Evolutionary conservation across 2,113 vertebrate species (phyloP), one percentile per base, ranked within the genome.

Genomic region (Hymenochirus boettgeri): DNA sequence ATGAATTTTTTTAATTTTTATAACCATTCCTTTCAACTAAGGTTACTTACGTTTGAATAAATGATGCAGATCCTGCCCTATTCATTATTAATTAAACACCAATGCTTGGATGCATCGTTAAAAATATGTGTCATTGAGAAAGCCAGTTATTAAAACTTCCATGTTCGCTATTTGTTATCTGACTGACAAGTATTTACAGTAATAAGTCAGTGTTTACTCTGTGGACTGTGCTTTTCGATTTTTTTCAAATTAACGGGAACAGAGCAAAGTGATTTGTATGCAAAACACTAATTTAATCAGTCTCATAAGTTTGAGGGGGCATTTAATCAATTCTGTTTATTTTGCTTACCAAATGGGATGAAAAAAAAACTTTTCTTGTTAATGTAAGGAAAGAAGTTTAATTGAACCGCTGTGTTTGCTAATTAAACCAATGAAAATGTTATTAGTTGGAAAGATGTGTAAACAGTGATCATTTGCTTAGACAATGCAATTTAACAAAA

Each of bases 351-450:
- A 31, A 67, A n/a, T 18, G 18, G 56, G 50, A 4, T 8, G 42
- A 46, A 59, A 57, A 65, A 65, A 39, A 39, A 66, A 66, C 56
- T 60, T 53, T 66, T 67, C 57, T 53, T 67, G 56, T 53, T 53
- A 67, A 67, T 45, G 15, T 51, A 52, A 29, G 3, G 12, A 35
- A 52, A 60, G 21, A 60, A 39, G 11, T 45, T 10, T 59, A 24
- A 60, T 60, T 53, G 25, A 67, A 60, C 25, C 18, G 23, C 23
- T 52, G 47, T 22, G 33, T 21, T 31, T 33, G 45, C 56, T 67
- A 67, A 67, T 67, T 59, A 60, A 60, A 67, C 35, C 52, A 60
- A 67, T 67, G 17, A 52, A 67, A 67, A 58, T 67, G 56, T 58
- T 29, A 59, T 67, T 52, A 67, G 46, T 67, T 61, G 33, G 23